Conservation (phyloP, 2,797 vertebrate species). For the Parauchenoglanis ngamensis region DNA sequence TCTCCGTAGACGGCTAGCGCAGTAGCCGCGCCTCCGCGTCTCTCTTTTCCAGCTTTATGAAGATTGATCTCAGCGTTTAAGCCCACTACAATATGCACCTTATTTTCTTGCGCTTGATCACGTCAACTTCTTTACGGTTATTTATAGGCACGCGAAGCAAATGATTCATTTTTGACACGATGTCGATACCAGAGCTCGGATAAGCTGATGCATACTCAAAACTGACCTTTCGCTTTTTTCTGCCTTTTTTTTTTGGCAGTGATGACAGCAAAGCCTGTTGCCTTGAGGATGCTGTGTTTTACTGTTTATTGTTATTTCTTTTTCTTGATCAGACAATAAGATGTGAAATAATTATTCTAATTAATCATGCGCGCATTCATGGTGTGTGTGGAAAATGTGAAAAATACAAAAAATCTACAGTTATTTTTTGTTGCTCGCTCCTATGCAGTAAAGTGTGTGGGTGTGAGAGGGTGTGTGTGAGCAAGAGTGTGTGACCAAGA, state of each 20-base stretch:
- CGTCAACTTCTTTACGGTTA: not conserved
- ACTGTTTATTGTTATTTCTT: not conserved
- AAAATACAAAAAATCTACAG: too few relatives aligned
- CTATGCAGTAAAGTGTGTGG: too few relatives aligned
- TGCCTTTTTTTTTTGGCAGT: not conserved
- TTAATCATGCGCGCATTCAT: not conserved
- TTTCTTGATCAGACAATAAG: not conserved
- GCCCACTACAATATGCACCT: slow-evolving; percentile 2
- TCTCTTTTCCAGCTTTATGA: not conserved
- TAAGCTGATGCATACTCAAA: not conserved
- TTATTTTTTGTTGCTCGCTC: too few relatives aligned
- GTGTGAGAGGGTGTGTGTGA: too few relatives aligned
- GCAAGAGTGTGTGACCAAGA: too few relatives aligned
- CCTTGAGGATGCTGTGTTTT: not conserved
- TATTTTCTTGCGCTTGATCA: not conserved
- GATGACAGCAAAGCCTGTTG: not conserved
- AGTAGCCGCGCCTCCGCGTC: not conserved
- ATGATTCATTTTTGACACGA: not conserved
- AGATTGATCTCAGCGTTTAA: slow-evolving; percentile 15
- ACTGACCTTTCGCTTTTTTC: not conserved
- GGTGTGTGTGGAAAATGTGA: not conserved
- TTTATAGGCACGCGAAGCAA: not conserved
- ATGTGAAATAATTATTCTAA: not conserved
- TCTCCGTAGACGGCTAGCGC: not conserved
- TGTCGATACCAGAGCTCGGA: not conserved